Base-by-base conservation (phyloP, 2,113 vertebrate species). In the Onychostoma macrolepis region DNA sequence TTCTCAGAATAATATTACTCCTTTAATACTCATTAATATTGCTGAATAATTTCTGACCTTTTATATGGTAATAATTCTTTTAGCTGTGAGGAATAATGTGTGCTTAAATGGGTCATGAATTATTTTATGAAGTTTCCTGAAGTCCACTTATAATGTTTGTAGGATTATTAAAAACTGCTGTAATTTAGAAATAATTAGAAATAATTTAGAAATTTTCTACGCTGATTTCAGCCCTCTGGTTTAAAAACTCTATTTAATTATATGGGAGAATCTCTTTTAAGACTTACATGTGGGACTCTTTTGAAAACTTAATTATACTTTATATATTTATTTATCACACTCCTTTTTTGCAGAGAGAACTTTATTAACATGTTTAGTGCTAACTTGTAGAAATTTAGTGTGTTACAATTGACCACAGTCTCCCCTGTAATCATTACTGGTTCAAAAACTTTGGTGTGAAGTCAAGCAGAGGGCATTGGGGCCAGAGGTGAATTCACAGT, bases 61-160 rank as follows among this genome's bases (percentile, higher is more conserved):
- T 78, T 33, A 33, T 28, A 78, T 50, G 45, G 41, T 43, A 76
- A 76, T 28, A 76, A 48, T 76, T 48, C 0, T 28, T 45, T 76
- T 76, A 76, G 74, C 74, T 76, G n/a, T 45, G n/a, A 48, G 13
- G 21, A 76, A 76, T 76, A 76, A 76, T 76, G 12, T 76, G 72
- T 45, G 24, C 13, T 48, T 76, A 76, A 76, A 76, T 76, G 41
- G 72, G 41, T 76, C 41, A 76, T 76, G 41, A 76, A 76, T 76
- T 48, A 76, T 76, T 76, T 76, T 17, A 45, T 76, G 6, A 72
- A 41, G n/a, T 48, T 63, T 67, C 63, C 63, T 76, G n/a, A 26
- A 75, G 72, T 76, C 41, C 41, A 48, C 72, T 76, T 48, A 26
- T 75, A 75, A 45, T 76, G 41, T 76, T 76, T 41, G 36, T 74